Conservation (phyloP, 1,140 invertebrate genomes). For the Fopius arisanus region DNA sequence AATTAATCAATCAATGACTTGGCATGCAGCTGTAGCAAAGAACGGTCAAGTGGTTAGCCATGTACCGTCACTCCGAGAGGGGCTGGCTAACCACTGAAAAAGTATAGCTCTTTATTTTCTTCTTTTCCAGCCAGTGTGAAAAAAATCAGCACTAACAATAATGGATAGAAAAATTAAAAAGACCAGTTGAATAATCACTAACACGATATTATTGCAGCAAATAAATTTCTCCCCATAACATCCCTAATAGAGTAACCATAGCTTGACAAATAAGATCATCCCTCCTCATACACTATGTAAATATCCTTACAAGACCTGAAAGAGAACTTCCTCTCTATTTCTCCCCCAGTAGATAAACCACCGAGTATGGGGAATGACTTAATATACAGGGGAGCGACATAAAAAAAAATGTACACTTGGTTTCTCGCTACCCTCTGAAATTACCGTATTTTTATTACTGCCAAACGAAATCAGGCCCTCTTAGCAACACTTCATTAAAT, state of each 20-base stretch:
- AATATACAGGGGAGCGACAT: conserved; percentile 31
- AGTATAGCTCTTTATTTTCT: conserved; percentile 41
- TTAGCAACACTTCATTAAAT: conserved; percentile 19
- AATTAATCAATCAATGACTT: conserved; percentile 64
- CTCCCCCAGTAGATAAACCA: not conserved
- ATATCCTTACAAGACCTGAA: conserved; percentile 49
- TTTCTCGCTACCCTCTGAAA: not conserved
- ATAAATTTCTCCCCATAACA: conserved; percentile 63
- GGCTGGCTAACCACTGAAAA: conserved; percentile 53
- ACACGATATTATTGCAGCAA: conserved; percentile 62
- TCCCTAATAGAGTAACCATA: conserved; percentile 62
- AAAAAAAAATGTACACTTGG: conserved; percentile 32
- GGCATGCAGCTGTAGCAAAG: conserved; percentile 39
- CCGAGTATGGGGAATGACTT: conserved; percentile 35
- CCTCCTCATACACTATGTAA: conserved; percentile 63
- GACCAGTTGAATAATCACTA: conserved; percentile 10
- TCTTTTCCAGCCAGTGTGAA: too few species aligned
- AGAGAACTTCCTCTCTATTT: conserved; percentile 12
- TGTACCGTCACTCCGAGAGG: conserved; percentile 63
- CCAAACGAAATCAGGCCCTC: conserved; percentile 25
- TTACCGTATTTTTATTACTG: conserved; percentile 16
- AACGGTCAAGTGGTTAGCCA: conserved; percentile 65
- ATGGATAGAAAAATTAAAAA: conserved; percentile 24
- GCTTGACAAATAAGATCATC: conserved; percentile 65
- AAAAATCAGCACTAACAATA: conserved; percentile 23